phyloP scores from a whole-genome alignment of 1,140 invertebrate species.

The Brachionus plicatilis region DNA sequence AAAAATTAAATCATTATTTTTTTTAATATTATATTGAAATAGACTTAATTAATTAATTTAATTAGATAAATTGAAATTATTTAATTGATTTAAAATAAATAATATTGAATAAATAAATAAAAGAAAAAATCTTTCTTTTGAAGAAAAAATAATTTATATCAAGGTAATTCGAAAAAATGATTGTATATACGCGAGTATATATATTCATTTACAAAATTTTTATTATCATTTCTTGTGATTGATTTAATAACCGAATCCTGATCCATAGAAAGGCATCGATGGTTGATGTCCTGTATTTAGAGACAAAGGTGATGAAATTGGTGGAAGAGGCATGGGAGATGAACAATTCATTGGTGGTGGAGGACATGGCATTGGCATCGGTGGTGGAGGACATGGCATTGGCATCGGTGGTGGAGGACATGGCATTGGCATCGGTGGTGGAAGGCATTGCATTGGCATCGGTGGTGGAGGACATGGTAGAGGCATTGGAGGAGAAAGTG shows the following conservation, averaged over 20 bases:
- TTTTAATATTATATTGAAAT: not conserved
- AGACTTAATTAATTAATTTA: not conserved
- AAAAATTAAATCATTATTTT: not conserved
- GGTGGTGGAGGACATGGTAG: too few relatives aligned
- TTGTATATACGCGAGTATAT: constrained; percentile 27
- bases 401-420: too few relatives aligned
- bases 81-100: not conserved
- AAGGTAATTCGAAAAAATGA: not conserved
- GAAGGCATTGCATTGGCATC: not conserved
- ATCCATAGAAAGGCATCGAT: not conserved
- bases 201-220: not conserved
- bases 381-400: not conserved
- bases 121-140: not conserved
- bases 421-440: too few relatives aligned
- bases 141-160: not conserved
- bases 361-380: not conserved
- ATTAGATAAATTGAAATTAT: not conserved
- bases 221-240: not conserved
- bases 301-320: not conserved
- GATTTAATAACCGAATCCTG: not conserved
- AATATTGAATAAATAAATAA: not conserved
- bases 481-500: too few relatives aligned
- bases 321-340: not conserved
- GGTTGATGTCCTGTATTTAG: not conserved
- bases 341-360: not conserved